A percentile compares a stretch with the other conserved stretches of the same genome.
phyloP scores from a whole-genome alignment of 2,113 vertebrate species.

The Noctilio leporinus region DNA sequence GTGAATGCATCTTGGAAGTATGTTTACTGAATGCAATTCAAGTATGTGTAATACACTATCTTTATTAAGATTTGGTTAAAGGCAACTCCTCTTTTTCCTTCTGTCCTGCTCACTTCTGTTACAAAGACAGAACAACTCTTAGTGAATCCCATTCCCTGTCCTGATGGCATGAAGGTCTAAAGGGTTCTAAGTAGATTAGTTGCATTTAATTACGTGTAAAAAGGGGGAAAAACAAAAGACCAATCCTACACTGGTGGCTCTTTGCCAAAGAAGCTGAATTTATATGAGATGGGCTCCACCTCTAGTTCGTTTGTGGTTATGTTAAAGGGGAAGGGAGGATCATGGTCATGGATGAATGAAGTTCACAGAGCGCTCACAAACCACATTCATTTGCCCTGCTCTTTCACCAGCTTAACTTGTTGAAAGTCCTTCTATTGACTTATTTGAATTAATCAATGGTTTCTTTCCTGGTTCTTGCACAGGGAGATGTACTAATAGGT shows the following conservation, averaged over 20 bases:
- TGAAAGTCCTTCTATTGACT: conserved; percentile 17
- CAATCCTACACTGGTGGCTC: not conserved
- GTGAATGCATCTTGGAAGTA: conserved; percentile 57
- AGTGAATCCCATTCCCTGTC: not conserved
- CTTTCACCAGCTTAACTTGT: not conserved
- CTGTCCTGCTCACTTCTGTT: not conserved
- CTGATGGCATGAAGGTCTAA: not conserved
- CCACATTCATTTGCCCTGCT: not conserved
- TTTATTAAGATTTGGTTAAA: conserved; percentile 27
- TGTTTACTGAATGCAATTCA: conserved; percentile 61
- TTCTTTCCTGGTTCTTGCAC: not conserved
- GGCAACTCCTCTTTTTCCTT: not conserved
- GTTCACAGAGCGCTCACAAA: not conserved
- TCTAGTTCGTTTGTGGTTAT: not conserved
- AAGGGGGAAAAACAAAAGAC: not conserved
- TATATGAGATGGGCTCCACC: not conserved
- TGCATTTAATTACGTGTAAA: not conserved
- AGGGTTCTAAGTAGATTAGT: not conserved
- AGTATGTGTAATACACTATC: conserved; percentile 64
- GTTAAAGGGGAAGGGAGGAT: not conserved
- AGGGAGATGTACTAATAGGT: not conserved
- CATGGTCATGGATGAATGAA: not conserved
- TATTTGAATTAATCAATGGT: conserved; percentile 30
- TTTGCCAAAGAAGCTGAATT: not conserved
- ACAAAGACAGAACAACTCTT: not conserved